Conservation (phyloP, 2,113 vertebrate genomes). For the Tyrannus savana region DNA sequence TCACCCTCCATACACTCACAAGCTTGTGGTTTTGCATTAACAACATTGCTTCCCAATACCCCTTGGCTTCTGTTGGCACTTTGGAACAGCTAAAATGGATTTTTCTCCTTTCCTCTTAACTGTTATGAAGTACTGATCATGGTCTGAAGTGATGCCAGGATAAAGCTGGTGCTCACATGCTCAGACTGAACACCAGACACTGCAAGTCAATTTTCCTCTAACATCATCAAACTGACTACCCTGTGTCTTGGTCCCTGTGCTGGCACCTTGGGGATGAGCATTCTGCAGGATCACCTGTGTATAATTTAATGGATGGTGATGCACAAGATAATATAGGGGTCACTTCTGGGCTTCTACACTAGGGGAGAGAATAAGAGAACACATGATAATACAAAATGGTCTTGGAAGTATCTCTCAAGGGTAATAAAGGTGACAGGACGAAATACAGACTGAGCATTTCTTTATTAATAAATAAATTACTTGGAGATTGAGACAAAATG, state of each 20-base stretch:
- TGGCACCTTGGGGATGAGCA: neutral
- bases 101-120: neutral
- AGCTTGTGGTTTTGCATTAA: neutral
- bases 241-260: neutral
- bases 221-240: neutral
- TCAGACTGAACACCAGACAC: neutral
- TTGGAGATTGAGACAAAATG: neutral
- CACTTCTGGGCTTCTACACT: neutral
- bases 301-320: neutral
- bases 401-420: neutral
- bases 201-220: neutral
- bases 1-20: neutral
- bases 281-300: neutral
- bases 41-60: neutral
- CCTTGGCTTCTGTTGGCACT: neutral
- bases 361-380: neutral
- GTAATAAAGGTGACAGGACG: neutral
- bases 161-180: neutral
- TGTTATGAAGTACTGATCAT: neutral
- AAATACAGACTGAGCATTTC: neutral
- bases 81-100: neutral
- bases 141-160: neutral
- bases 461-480: conserved; percentile 9
- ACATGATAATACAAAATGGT: neutral
- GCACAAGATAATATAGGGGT: neutral